These are phyloP conservation scores for Schrankia costaestrigalis DNA, from an alignment of 2,888 invertebrate species.

Conservation along the genomic window DNA sequence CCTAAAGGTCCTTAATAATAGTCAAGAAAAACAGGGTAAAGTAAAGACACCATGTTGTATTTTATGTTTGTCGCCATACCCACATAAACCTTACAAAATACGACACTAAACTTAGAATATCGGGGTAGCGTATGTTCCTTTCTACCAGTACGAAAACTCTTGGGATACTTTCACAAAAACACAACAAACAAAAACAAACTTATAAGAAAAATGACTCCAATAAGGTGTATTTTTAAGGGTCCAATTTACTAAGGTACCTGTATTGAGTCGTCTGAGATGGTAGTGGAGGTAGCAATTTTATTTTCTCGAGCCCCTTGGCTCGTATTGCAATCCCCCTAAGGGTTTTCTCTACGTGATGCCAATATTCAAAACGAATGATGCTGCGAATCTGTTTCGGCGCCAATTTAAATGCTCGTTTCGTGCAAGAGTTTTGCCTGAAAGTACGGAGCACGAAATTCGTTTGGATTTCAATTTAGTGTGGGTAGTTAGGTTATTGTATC, in stretches of 20 bases:
- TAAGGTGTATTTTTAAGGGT: conserved; percentile 49
- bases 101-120: background rate
- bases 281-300: conserved; percentile 67
- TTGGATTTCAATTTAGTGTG: conserved; percentile 57
- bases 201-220: conserved; percentile 23
- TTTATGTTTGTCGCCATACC: too few species aligned
- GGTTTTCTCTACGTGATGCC: conserved; percentile 68
- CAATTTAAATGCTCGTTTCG: conserved; percentile 59
- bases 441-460: conserved; percentile 40
- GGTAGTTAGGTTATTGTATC: conserved; percentile 36
- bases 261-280: conserved; percentile 65
- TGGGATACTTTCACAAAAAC: too few species aligned
- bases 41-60: too few species aligned
- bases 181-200: conserved; percentile 15
- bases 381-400: conserved; percentile 66
- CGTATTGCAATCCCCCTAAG: conserved; percentile 67
- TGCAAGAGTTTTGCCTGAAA: conserved; percentile 43
- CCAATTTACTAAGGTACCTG: conserved; percentile 68
- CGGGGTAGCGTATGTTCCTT: too few species aligned
- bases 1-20: too few species aligned
- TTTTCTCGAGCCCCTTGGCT: conserved; percentile 54
- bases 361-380: conserved; percentile 75
- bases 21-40: too few species aligned
- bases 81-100: background rate
- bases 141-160: too few species aligned